Base-by-base conservation (phyloP, 2,113 vertebrate species). In the Podilymbus podiceps region DNA sequence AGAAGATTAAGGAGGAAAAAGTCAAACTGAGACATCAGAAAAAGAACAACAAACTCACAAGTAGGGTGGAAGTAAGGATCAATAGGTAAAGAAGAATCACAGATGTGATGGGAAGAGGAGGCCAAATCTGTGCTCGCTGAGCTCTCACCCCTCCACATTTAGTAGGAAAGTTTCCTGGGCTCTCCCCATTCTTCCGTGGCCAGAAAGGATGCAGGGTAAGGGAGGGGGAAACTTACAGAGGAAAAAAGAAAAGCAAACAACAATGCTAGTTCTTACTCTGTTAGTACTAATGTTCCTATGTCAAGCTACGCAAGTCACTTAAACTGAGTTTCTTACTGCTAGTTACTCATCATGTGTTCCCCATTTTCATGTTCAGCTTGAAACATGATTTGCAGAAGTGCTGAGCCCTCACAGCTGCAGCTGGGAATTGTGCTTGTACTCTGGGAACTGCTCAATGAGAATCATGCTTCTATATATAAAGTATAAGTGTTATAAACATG, bases 351-450 rank as follows among this genome's bases (percentile, higher is more conserved):
- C 16, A 17, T 14, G 13, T 46, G 69, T 25, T 96, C 84, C 21
- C 8, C 40, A 46, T 74, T 94, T 94, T 78, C 89, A 78, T 30
- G 18, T 89, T 92, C 67, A 52, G 19, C 49, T 84, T 77, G 52
- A 81, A 81, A 90, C 16, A 42, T 0, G 7, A 56, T 81, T 85
- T 79, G 27, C 60, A 92, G 80, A 92, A 97, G 59, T 81, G 84
- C 76, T 96, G 84, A 95, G 40, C n/a, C 8, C 60, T 87, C 53
- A 52, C 40, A 94, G 68, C 56, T 94, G 91, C 89, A 94, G 83
- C 80, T 97, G 89, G 47, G 66, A 89, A 56, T 89, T 94, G 60
- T 3, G 11, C 83, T 92, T 75, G 30, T 78, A 33, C 83, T 69
- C 67, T 71, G 47, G 25, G 52, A 90, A 28, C 38, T 85, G 73